Percentiles rank a stretch among this genome's conserved stretches.
These are phyloP conservation scores for Diplazon laetatorius DNA, from an alignment of 2,888 invertebrate species.

Conservation along the genomic window DNA sequence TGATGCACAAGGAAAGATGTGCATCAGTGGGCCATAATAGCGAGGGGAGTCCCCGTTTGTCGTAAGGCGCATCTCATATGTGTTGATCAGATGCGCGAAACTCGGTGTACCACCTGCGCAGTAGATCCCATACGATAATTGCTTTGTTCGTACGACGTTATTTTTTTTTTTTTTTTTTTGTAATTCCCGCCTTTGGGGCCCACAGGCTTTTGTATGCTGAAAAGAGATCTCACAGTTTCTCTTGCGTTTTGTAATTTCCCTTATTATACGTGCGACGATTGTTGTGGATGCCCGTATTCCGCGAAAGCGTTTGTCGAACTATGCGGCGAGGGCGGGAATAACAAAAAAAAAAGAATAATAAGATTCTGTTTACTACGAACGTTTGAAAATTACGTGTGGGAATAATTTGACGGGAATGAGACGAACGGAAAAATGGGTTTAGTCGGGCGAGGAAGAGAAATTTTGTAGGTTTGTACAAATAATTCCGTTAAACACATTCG, in stretches of 20 bases:
- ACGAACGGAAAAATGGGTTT: conserved; percentile 17
- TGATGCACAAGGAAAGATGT: conserved; percentile 13
- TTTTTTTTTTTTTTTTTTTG: too few species aligned
- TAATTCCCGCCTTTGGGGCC: conserved; percentile 10
- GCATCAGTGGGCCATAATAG: not conserved
- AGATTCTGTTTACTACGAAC: conserved; percentile 1
- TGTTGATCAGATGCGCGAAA: conserved; percentile 2
- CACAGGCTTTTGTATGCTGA: not conserved
- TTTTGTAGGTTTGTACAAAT: not conserved
- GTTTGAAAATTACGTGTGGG: not conserved
- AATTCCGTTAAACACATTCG: conserved; percentile 2
- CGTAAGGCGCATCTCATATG: conserved; percentile 7
- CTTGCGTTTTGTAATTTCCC: conserved; percentile 45
- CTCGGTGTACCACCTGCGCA: not conserved
- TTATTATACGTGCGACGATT: conserved; percentile 9
- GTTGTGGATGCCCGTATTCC: not conserved
- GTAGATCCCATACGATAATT: conserved; percentile 38
- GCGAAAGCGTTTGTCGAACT: conserved; percentile 2
- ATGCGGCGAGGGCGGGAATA: not conserved
- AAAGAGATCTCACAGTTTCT: conserved; percentile 56
- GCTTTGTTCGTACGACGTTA: conserved; percentile 36
- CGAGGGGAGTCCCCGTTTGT: not conserved
- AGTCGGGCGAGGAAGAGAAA: conserved; percentile 8
- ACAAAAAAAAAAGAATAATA: not conserved
- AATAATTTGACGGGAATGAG: conserved; percentile 13